Conservation (phyloP, 2,888 invertebrate species). For the Trimorus sp. region DNA sequence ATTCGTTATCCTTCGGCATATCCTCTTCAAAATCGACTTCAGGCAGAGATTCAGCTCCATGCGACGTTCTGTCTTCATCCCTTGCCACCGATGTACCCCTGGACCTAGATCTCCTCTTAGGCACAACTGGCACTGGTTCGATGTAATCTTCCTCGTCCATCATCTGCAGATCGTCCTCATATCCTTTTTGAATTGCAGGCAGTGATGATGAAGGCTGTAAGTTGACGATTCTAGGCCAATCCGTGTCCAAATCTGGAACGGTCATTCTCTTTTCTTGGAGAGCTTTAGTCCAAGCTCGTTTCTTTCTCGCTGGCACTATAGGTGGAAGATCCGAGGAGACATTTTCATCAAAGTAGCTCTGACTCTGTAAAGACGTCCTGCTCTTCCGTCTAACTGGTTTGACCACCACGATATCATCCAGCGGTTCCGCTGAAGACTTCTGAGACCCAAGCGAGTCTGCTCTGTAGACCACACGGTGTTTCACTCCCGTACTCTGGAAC, state of each 20-base stretch:
- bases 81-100: slow-evolving; percentile 81
- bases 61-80: slow-evolving; percentile 88
- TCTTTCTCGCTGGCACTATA: slow-evolving; percentile 72
- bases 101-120: slow-evolving; percentile 83
- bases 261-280: slow-evolving; percentile 43
- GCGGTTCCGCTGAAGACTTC: slow-evolving; percentile 69
- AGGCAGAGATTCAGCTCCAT: slow-evolving; percentile 86
- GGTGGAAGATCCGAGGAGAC: slow-evolving; percentile 66
- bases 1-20: slow-evolving; percentile 79
- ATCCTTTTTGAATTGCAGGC: slow-evolving; percentile 61
- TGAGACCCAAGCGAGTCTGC: slow-evolving; percentile 65
- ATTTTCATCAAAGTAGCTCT: slow-evolving; percentile 66
- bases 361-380: slow-evolving; percentile 75
- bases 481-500: slow-evolving; percentile 60
- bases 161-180: slow-evolving; percentile 50
- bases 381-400: slow-evolving; percentile 78
- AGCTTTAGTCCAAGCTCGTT: slow-evolving; percentile 65
- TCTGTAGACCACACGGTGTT: slow-evolving; percentile 77
- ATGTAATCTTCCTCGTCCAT: slow-evolving; percentile 84
- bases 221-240: slow-evolving; percentile 59
- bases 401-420: slow-evolving; percentile 78
- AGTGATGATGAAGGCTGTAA: slow-evolving; percentile 57
- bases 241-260: slow-evolving; percentile 39
- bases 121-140: slow-evolving; percentile 84
- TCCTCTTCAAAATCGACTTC: slow-evolving; percentile 81